Base-by-base conservation (phyloP, 1,140 invertebrate genomes). In the Choristoneura fumiferana region DNA sequence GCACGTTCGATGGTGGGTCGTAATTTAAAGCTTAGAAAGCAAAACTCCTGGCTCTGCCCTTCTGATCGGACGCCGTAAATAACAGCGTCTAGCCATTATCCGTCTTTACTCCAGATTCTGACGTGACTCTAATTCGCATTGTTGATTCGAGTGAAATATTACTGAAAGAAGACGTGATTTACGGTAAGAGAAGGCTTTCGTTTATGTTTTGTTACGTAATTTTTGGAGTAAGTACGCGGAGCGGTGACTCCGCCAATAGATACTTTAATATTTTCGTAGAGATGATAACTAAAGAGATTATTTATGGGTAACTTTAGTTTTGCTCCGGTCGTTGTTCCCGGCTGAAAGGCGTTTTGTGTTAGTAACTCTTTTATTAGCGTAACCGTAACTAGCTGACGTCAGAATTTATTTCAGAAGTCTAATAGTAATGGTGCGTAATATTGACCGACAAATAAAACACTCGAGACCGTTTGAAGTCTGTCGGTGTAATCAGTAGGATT, bases 21-120 rank as follows among this genome's bases (percentile, higher is more conserved):
- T 72, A 72, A 66, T 54, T 70, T 62, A 63, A 33, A 66, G 71
- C 59, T 73, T 69, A 70, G 67, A 73, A 70, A 70, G 67, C 62
- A 62, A 62, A 58, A 58, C 60, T 60, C 36, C 53, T 58, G 43
- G 52, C 57, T 29, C 22, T 38, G 61, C 52, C 59, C 45, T 53
- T 60, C 58, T 17, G 43, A 65, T 55, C 38, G 57, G 6, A 22
- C n/a, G 36, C 39, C 55, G 49, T 69, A 67, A 69, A 72, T 72
- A 72, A 65, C 40, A 33, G 14, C 35, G 35, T 45, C n/a, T 55
- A 35, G 58, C 56, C 52, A 71, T 71, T 64, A 71, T 67, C 68
- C 59, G 68, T 67, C 62, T 67, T 62, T 71, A 67, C 65, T 71
- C 62, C 58, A 71, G 65, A 71, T 71, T 54, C 45, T 62, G 67